phyloP scores from a whole-genome alignment of 2,797 vertebrate genomes.

The Sphaeramia orbicularis region DNA sequence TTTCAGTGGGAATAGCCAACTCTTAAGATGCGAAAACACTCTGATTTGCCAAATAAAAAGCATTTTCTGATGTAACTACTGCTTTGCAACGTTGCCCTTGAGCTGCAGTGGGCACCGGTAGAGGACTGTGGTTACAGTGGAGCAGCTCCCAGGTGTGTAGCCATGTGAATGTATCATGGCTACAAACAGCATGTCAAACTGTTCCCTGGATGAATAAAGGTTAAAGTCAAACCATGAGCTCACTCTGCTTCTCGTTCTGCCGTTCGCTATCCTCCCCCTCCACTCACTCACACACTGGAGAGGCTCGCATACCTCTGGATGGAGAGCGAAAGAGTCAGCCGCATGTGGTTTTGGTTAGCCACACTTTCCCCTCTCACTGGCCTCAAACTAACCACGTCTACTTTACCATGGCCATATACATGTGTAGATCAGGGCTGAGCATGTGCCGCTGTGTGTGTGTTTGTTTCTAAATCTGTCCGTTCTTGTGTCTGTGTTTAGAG shows the following conservation, averaged over 20 bases:
- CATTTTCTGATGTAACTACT: no score
- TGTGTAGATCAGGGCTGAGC: constrained; percentile 49
- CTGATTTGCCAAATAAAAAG: no score
- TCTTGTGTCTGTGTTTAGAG: constrained; percentile 15
- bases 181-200: constrained; percentile 38
- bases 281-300: constrained; percentile 20
- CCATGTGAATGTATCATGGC: constrained; percentile 14
- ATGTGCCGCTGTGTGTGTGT: constrained; percentile 21
- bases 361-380: constrained; percentile 67
- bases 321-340: constrained; percentile 54
- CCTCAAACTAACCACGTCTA: constrained; percentile 74
- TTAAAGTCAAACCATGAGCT: constrained; percentile 62
- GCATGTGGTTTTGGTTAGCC: constrained; percentile 83
- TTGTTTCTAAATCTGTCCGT: constrained; percentile 61
- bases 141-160: constrained; percentile 34
- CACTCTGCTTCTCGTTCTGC: constrained; percentile 40
- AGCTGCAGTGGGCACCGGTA: constrained; percentile 27
- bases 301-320: constrained; percentile 65
- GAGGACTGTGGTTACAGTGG: constrained; percentile 46
- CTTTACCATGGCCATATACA: constrained; percentile 66
- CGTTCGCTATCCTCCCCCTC: constrained; percentile 41
- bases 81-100: not conserved
- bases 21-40: no score
- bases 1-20: no score
- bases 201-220: constrained; percentile 60